Percentiles rank a stretch among this genome's conserved stretches.
Evolutionary conservation across 2,888 invertebrate species (phyloP).

Genomic region (Xestia xanthographa): DNA sequence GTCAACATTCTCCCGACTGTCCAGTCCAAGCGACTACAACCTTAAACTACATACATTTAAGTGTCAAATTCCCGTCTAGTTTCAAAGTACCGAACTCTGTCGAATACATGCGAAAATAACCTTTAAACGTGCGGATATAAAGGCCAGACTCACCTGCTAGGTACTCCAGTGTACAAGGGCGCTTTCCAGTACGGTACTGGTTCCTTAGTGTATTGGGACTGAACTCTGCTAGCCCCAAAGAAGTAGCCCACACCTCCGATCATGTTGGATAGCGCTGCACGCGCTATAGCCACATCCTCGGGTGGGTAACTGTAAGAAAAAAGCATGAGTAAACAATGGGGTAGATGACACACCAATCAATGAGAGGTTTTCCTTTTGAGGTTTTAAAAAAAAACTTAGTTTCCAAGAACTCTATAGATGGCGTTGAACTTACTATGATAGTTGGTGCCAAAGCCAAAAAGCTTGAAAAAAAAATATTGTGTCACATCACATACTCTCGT

Average conservation of each 20-base stretch:
- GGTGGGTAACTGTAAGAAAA: constrained; percentile 85
- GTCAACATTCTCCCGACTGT: not conserved
- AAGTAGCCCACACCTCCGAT: constrained; percentile 99
- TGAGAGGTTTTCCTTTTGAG: no score
- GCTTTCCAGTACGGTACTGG: constrained; percentile 99
- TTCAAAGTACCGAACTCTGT: not conserved
- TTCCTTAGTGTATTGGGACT: constrained; percentile 94
- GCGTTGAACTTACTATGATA: no score
- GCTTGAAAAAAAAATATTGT: no score
- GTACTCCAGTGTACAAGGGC: constrained; percentile 97
- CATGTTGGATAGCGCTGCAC: constrained; percentile 97
- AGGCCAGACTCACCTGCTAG: constrained; percentile 32
- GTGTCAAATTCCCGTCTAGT: not conserved
- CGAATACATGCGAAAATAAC: not conserved
- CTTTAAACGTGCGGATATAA: rapidly evolving
- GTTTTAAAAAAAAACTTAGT: no score
- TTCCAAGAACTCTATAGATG: no score
- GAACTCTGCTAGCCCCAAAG: constrained; percentile 97
- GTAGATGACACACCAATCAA: no score
- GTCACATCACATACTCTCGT: no score
- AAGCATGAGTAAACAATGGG: no score
- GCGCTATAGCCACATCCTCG: constrained; percentile 94
- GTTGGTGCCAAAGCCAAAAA: no score
- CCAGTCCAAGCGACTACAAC: not conserved
- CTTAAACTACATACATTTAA: rapidly evolving